Evolutionary conservation across 2,797 vertebrate species (phyloP).

Genomic region (Squalus acanthias): DNA sequence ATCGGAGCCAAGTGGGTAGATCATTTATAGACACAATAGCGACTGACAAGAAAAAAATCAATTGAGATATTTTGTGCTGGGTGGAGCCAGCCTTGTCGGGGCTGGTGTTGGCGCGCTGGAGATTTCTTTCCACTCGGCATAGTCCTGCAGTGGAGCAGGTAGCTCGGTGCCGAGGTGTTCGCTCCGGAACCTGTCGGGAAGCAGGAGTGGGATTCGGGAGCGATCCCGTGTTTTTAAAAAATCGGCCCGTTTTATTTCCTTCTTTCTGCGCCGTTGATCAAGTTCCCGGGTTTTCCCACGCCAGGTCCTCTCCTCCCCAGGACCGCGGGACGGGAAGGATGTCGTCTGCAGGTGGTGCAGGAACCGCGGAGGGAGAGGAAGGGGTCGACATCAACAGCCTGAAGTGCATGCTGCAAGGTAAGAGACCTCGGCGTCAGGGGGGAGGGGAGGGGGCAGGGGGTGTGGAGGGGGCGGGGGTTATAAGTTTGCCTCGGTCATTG

Average conservation of each 20-base stretch:
- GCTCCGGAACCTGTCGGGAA: not conserved
- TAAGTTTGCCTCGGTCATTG: not conserved
- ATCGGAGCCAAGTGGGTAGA: not conserved
- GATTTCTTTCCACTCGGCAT: not conserved
- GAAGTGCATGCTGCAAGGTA: constrained; percentile 23
- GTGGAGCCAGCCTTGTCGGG: not conserved
- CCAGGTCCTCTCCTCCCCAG: not conserved
- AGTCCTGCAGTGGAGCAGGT: not conserved
- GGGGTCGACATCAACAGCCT: not conserved
- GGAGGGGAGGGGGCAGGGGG: not conserved
- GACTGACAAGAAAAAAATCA: not conserved
- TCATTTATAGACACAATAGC: not conserved
- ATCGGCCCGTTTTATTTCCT: not conserved
- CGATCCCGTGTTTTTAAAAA: not conserved
- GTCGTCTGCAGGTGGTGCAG: not conserved
- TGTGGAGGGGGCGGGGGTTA: not conserved
- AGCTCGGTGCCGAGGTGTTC: not conserved
- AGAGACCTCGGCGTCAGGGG: too few species aligned
- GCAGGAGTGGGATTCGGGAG: not conserved
- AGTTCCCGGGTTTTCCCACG: not conserved
- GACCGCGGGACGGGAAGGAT: not conserved
- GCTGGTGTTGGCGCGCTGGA: not conserved
- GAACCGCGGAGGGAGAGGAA: not conserved
- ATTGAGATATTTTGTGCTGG: not conserved
- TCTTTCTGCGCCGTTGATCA: not conserved